Percentiles rank a stretch among this genome's conserved stretches.
phyloP scores from a whole-genome alignment of 2,113 vertebrate genomes.

The Ctenomys sociabilis region DNA sequence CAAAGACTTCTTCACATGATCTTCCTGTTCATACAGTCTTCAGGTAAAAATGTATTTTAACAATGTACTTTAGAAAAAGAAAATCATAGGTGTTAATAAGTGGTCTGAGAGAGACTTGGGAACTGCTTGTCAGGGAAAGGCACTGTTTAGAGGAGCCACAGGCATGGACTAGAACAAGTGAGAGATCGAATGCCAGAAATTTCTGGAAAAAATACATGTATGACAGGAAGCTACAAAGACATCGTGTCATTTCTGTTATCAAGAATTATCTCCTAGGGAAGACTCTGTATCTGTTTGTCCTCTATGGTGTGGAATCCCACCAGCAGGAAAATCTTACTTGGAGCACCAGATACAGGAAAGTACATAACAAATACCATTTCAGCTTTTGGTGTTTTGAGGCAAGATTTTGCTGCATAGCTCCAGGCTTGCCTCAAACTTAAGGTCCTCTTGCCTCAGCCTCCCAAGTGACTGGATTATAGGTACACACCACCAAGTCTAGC shows the following conservation, averaged over 20 bases:
- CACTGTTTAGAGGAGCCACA: neutral
- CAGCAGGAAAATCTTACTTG: neutral
- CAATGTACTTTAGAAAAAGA: neutral
- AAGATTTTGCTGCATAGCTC: neutral
- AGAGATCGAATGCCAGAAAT: neutral
- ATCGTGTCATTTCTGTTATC: neutral
- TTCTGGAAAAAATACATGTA: neutral
- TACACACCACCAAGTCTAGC: neutral
- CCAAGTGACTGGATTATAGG: neutral
- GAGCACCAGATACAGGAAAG: neutral
- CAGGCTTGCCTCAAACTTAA: neutral
- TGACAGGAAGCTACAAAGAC: neutral
- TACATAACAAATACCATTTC: neutral
- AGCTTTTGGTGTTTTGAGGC: neutral
- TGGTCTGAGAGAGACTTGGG: neutral
- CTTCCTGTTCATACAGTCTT: neutral
- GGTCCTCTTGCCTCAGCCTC: neutral
- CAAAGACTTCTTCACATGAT: neutral
- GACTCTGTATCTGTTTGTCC: neutral
- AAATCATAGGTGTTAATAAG: neutral
- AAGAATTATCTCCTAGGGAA: conserved; percentile 13
- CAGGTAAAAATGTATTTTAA: neutral
- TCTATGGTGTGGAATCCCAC: neutral
- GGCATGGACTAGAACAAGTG: neutral
- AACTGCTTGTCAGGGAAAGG: neutral